These are phyloP conservation scores for Polyommatus iphigenia DNA, from an alignment of 2,888 invertebrate genomes.

Conservation along the genomic window DNA sequence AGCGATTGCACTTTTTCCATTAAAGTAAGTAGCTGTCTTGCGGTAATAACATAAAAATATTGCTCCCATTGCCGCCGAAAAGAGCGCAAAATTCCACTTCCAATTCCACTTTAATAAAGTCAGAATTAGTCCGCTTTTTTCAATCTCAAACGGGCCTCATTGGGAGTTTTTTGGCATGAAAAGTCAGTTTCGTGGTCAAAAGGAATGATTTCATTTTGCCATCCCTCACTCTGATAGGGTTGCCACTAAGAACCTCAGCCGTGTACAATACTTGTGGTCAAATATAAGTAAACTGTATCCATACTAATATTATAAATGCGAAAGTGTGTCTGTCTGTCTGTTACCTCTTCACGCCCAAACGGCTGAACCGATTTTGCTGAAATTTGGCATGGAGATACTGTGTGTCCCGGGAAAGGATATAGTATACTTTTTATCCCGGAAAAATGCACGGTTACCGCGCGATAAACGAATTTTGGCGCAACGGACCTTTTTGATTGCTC, in stretches of 20 bases:
- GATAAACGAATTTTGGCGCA: too few relatives aligned
- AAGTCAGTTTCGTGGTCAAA: conserved; percentile 63
- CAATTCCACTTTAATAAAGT: conserved; percentile 31
- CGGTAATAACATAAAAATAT: conserved; percentile 32
- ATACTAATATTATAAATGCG: too few relatives aligned
- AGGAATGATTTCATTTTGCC: conserved; percentile 67
- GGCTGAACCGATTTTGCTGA: too few relatives aligned
- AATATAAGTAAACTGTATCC: not conserved
- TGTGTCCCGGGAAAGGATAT: too few relatives aligned
- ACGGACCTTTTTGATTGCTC: too few relatives aligned
- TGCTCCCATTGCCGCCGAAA: conserved; percentile 18
- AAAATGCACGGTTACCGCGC: too few relatives aligned
- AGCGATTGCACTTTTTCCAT: conserved; percentile 20
- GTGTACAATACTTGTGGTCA: not conserved
- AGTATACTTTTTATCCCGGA: too few relatives aligned
- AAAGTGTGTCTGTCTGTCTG: too few relatives aligned
- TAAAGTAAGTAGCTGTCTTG: conserved; percentile 30
- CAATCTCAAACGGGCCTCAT: conserved; percentile 38
- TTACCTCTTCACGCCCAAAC: too few relatives aligned
- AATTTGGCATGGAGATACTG: too few relatives aligned
- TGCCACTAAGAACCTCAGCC: conserved; percentile 31
- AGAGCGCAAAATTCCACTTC: conserved; percentile 18
- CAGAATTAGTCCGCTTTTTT: conserved; percentile 27
- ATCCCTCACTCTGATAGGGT: conserved; percentile 69
- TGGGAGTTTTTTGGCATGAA: conserved; percentile 59